phyloP scores from a whole-genome alignment of 2,113 vertebrate genomes.

The Noturus placidus region DNA sequence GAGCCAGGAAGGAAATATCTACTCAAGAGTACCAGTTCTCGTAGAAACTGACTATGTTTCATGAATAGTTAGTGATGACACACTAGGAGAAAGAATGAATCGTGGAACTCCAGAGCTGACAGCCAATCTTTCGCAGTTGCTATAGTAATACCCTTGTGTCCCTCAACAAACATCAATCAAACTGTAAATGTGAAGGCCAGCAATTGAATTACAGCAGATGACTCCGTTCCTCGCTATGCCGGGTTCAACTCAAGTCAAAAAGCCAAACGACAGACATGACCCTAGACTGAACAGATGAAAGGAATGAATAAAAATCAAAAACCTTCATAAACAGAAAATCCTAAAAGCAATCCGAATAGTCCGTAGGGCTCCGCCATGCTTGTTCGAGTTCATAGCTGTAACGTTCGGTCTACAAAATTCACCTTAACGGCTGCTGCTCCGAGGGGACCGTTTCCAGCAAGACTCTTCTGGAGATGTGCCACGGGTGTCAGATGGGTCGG shows the following conservation, averaged over 20 bases:
- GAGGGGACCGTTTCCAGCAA: slow-evolving; percentile 20
- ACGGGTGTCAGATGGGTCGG: slow-evolving; percentile 59
- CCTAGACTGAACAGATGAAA: background rate
- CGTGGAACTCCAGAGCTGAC: slow-evolving; percentile 9
- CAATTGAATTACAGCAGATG: slow-evolving; percentile 34
- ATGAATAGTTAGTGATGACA: slow-evolving; percentile 14
- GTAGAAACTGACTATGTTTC: slow-evolving; percentile 3
- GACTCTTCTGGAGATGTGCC: slow-evolving; percentile 50
- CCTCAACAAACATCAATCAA: slow-evolving; percentile 29
- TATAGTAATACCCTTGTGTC: slow-evolving; percentile 26
- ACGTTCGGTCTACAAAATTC: background rate
- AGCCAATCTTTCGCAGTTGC: slow-evolving; percentile 26
- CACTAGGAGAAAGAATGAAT: slow-evolving; percentile 26
- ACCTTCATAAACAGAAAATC: too few species aligned
- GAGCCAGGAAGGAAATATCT: slow-evolving; percentile 1
- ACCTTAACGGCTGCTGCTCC: background rate
- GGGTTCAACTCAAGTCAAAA: background rate
- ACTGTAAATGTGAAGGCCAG: slow-evolving; percentile 31
- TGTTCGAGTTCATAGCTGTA: background rate
- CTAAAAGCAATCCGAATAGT: background rate
- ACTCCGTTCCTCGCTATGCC: background rate
- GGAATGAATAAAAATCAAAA: background rate
- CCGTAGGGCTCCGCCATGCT: background rate
- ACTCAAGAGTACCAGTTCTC: background rate
- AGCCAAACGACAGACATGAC: background rate